Base-by-base conservation (phyloP, 64 coral and sea anemone species). In the Porites lutea region DNA sequence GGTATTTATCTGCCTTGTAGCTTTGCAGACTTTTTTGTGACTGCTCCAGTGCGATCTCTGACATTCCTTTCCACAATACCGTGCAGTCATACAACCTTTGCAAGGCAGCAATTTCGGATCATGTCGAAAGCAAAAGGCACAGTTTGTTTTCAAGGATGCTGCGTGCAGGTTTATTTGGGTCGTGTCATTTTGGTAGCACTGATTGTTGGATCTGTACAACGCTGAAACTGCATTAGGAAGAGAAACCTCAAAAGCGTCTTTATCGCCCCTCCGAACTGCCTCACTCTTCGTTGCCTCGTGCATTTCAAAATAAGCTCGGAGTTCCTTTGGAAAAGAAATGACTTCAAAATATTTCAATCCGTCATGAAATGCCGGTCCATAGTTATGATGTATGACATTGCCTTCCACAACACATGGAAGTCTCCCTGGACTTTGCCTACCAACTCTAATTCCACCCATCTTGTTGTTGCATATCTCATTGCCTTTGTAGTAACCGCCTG, bases 41-140 rank as follows among this genome's bases (percentile, higher is more conserved):
- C 21, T 77, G 9, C 87, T 59, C 91, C 91, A 93, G 50, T 93
- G 91, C 2, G 19, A 46, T 59, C 16, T 49, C 52, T 93, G 84
- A 43, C 91, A 93, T 71, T 81, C 75, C 48, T 79, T 93, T 48
- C 23, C 54, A 62, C 91, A 93, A 10, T 93, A 93, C 15, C 27
- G 65, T 78, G 77, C 48, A 4, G 69, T 77, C 75, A 69, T 49
- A 6, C 91, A 93, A 13, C 69, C 20, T 16, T 77, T 59, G 59
- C 91, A 93, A 37, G 60, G 23, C 12, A 15, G 52, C 16, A 93
- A 93, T 70, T 59, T 14, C 10, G 3, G 4, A 10, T 71, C 76
- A 50, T 18, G 15, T 76, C 73, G 73, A 4, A 76, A 16, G 9
- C 73, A 76, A 76, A 76, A 76, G 4, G 47, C 73, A 18, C 72